phyloP scores from a whole-genome alignment of 2,888 invertebrate species.

The Ormyrus rosae region DNA sequence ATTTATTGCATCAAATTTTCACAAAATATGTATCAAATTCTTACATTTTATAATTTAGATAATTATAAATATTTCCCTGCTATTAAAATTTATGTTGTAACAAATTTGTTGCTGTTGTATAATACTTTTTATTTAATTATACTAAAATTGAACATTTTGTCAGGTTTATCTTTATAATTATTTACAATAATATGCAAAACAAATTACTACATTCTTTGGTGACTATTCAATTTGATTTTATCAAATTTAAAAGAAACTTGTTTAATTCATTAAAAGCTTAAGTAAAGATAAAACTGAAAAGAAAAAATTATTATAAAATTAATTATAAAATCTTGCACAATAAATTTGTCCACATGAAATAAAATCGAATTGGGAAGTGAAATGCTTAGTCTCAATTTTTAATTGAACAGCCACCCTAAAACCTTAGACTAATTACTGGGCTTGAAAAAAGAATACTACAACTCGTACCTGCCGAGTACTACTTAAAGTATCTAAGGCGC shows the following conservation, averaged over 20 bases:
- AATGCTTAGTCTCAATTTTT: not conserved
- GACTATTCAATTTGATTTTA: constrained; percentile 27
- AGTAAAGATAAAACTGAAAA: not conserved
- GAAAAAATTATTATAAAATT: not conserved
- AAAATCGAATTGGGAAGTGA: no score
- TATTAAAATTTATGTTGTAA: constrained; percentile 43
- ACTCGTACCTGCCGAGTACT: constrained; percentile 58
- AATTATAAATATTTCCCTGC: constrained; percentile 40
- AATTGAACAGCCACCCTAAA: constrained; percentile 37
- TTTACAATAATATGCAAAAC: constrained; percentile 37
- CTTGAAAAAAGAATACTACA: constrained; percentile 43
- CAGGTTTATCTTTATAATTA: constrained; percentile 40
- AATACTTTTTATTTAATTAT: constrained; percentile 47
- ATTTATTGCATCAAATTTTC: constrained; percentile 50
- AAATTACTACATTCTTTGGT: constrained; percentile 26
- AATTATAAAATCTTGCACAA: no score
- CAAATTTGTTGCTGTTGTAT: constrained; percentile 35
- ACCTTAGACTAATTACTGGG: constrained; percentile 36
- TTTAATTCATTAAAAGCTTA: not conserved
- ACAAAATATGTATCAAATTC: constrained; percentile 42
- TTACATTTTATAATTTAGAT: constrained; percentile 41
- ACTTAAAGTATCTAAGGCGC: constrained; percentile 56
- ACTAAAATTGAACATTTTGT: constrained; percentile 38
- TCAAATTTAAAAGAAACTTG: no score
- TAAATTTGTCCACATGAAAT: no score